These are phyloP conservation scores for Boloria selene DNA, from an alignment of 2,888 invertebrate genomes.

Conservation along the genomic window DNA sequence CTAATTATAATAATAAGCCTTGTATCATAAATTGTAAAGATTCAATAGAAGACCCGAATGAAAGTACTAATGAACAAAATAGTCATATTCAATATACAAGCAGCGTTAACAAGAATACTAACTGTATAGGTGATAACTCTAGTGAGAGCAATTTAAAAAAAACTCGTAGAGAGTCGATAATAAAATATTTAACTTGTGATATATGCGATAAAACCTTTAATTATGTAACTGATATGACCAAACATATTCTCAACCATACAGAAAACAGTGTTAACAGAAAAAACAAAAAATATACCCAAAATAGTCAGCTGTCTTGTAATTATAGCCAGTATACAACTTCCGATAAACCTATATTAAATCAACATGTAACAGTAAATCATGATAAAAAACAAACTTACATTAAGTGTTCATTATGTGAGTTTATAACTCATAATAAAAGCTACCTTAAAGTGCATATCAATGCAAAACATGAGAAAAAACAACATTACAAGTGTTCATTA, in stretches of 20 bases:
- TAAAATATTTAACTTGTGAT: slow-evolving; percentile 7
- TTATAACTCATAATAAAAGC: neutral
- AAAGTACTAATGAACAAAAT: too few relatives aligned
- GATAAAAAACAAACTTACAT: neutral
- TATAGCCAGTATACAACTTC: too few relatives aligned
- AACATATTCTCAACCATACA: slow-evolving; percentile 4
- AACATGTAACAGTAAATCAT: too few relatives aligned
- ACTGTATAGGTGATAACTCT: neutral
- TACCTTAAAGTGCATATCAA: neutral
- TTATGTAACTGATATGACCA: slow-evolving; percentile 3
- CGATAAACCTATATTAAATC: too few relatives aligned
- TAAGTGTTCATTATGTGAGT: neutral
- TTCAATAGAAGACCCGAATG: too few relatives aligned
- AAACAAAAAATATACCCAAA: neutral
- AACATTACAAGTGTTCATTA: neutral
- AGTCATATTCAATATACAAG: too few relatives aligned
- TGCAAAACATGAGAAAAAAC: neutral
- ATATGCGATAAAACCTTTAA: slow-evolving; percentile 3
- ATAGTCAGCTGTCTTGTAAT: too few relatives aligned
- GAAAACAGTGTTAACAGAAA: neutral
- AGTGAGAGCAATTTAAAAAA: neutral
- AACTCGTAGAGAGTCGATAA: neutral
- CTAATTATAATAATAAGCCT: too few relatives aligned
- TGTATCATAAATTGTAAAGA: too few relatives aligned
- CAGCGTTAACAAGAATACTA: neutral